A percentile compares a stretch with the other conserved stretches of the same genome.
These are phyloP conservation scores for Hybos culiciformis DNA, from an alignment of 2,888 invertebrate species.

Conservation along the genomic window DNA sequence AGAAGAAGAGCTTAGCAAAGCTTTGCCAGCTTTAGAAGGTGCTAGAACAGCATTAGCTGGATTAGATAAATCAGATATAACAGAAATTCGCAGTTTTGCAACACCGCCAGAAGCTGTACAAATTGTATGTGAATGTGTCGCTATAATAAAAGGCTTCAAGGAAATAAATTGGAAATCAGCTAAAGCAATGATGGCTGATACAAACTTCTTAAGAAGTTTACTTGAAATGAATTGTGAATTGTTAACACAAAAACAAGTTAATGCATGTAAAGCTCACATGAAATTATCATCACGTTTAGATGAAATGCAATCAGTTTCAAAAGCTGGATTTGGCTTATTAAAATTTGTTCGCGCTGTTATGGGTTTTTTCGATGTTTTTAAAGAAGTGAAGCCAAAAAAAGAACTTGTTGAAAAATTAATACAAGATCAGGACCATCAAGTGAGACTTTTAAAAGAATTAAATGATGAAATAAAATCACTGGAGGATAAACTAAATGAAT, in stretches of 20 bases:
- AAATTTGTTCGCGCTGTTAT: constrained; percentile 78
- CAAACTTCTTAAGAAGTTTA: constrained; percentile 62
- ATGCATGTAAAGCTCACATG: constrained; percentile 57
- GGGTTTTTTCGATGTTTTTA: constrained; percentile 77
- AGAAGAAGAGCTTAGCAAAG: constrained; percentile 62
- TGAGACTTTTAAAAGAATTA: constrained; percentile 52
- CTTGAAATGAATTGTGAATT: constrained; percentile 77
- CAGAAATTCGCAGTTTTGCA: constrained; percentile 82
- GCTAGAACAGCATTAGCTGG: constrained; percentile 68
- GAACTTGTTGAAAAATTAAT: constrained; percentile 69
- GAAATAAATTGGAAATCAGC: constrained; percentile 86
- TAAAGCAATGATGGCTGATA: constrained; percentile 85
- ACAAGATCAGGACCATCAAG: constrained; percentile 47
- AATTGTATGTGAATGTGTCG: constrained; percentile 79
- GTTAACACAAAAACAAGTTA: constrained; percentile 56
- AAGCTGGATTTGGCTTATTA: constrained; percentile 72
- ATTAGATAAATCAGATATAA: constrained; percentile 79
- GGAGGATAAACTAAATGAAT: constrained; percentile 51
- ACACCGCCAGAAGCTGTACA: constrained; percentile 85
- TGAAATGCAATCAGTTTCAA: constrained; percentile 72
- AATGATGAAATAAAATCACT: constrained; percentile 59
- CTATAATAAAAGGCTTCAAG: constrained; percentile 66
- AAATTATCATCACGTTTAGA: constrained; percentile 57
- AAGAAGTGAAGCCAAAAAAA: constrained; percentile 73
- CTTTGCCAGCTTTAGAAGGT: constrained; percentile 70